phyloP scores from a whole-genome alignment of 2,888 invertebrate species.

The Pseudococcus longispinus region DNA sequence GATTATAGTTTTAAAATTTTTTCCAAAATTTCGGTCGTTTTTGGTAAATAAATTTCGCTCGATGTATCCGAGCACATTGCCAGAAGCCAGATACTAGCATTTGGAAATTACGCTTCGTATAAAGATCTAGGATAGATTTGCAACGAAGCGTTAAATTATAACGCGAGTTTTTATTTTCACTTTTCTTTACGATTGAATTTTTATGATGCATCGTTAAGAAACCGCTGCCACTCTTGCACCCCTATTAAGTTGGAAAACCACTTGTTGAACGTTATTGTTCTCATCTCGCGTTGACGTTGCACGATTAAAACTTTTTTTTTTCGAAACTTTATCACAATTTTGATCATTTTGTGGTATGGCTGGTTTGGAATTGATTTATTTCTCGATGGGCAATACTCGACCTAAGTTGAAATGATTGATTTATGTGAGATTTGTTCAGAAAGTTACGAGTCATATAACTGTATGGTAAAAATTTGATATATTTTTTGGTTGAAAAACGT shows the following conservation, averaged over 20 bases:
- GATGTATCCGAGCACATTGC: not conserved
- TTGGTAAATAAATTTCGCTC: not conserved
- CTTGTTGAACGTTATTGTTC: constrained; percentile 6
- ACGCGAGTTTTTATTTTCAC: constrained; percentile 27
- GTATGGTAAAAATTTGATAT: no score
- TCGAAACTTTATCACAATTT: not conserved
- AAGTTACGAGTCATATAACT: no score
- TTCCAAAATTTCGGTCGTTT: not conserved
- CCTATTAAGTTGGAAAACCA: not conserved
- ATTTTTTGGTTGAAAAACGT: no score
- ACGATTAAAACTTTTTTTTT: not conserved
- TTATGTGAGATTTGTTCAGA: no score
- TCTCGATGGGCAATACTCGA: no score
- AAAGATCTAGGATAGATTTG: not conserved
- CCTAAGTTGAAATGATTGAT: no score
- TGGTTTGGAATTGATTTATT: no score
- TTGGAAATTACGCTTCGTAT: not conserved
- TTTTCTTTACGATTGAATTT: constrained; percentile 34
- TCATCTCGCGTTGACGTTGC: not conserved
- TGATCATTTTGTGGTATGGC: not conserved
- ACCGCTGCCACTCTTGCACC: not conserved
- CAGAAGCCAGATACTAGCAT: not conserved
- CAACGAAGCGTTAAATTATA: constrained; percentile 22
- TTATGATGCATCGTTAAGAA: constrained; percentile 13
- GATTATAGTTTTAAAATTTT: not conserved